phyloP scores from a whole-genome alignment of 64 coral and sea anemone genomes.

The Actinia equina region DNA sequence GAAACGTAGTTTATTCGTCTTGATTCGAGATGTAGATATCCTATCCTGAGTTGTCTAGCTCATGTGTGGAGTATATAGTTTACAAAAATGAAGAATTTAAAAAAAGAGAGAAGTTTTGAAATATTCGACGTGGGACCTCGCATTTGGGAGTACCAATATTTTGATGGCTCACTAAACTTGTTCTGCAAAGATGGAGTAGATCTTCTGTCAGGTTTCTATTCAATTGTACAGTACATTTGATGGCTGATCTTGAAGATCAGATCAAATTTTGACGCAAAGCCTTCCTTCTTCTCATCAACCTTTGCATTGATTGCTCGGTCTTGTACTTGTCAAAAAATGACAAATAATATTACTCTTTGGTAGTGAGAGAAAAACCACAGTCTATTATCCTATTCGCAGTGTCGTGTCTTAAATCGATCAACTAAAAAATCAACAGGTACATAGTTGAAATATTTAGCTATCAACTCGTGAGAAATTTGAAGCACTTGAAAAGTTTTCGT shows the following conservation, averaged over 20 bases:
- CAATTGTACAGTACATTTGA: conserved; percentile 1
- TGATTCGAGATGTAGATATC: conserved; percentile 21
- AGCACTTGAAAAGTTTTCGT: no score
- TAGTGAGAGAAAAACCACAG: not conserved
- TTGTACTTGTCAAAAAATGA: not conserved
- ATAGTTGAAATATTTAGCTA: no score
- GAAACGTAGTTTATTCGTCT: conserved; percentile 3
- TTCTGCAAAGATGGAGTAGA: not conserved
- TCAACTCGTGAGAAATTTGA: no score
- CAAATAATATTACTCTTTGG: not conserved
- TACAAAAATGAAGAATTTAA: not conserved
- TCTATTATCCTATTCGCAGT: not conserved
- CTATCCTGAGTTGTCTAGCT: not conserved
- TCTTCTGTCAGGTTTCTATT: conserved; percentile 3
- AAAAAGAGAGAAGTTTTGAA: not conserved
- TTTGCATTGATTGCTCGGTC: not conserved
- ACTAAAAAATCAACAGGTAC: no score
- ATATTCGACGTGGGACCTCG: conserved; percentile 6
- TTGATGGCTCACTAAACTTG: conserved; percentile 5
- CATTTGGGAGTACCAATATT: conserved; percentile 9
- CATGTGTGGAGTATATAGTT: conserved; percentile 1
- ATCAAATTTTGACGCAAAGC: not conserved
- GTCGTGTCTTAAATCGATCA: not conserved
- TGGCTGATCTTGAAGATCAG: conserved; percentile 9
- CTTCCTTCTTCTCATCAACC: not conserved